Evolutionary conservation across 2,888 invertebrate genomes (phyloP).

Genomic region (Eupithecia tripunctaria): DNA sequence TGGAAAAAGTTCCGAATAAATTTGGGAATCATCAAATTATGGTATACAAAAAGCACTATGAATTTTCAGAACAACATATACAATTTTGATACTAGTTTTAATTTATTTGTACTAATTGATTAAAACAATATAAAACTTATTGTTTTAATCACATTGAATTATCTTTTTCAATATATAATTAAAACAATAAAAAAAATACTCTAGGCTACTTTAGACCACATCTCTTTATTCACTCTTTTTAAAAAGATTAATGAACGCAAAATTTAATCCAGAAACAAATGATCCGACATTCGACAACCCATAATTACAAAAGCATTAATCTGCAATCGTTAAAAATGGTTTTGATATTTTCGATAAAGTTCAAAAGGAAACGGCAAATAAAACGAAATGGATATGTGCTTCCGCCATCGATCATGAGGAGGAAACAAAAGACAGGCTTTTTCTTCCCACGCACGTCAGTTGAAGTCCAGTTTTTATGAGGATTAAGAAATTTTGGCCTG

Average conservation of each 20-base stretch:
- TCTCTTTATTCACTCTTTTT: not conserved
- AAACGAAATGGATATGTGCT: conserved; percentile 65
- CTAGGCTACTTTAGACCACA: not conserved
- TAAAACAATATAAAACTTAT: no score
- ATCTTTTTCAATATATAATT: no score
- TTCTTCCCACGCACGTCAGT: conserved; percentile 61
- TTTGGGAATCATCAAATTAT: not conserved
- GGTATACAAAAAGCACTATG: not conserved
- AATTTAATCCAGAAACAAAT: conserved; percentile 30
- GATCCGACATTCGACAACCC: conserved; percentile 31
- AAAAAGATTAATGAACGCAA: conserved; percentile 30
- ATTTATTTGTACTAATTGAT: no score
- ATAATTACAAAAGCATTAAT: conserved; percentile 74
- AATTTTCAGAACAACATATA: not conserved
- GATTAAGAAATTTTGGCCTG: conserved; percentile 13
- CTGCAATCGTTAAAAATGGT: conserved; percentile 51
- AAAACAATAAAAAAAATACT: no score
- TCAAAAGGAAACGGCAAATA: conserved; percentile 73
- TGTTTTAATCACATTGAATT: no score
- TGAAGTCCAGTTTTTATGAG: conserved; percentile 39
- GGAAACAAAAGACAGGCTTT: conserved; percentile 63
- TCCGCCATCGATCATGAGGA: conserved; percentile 77
- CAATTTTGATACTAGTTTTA: no score
- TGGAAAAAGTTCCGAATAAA: not conserved
- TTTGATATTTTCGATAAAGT: conserved; percentile 58